Base-by-base conservation (phyloP, 1,140 invertebrate genomes). In the Cherax destructor region DNA sequence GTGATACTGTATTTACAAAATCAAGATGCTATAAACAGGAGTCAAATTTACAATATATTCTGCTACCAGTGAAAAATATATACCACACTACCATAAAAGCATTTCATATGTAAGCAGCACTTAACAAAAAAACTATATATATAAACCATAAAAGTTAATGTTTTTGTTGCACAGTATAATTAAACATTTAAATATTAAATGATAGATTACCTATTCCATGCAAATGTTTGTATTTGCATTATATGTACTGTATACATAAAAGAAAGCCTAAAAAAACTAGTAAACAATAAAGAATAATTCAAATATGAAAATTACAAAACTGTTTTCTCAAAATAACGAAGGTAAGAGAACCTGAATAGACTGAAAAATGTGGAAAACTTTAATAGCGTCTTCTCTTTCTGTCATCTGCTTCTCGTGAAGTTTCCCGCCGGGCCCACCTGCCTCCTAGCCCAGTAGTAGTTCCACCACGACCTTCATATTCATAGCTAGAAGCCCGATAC, bases 401-500 rank as follows among this genome's bases (percentile, higher is more conserved):
- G 41, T 91, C 89, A 72, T 91, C 89, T 49, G 83, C 89, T 86
- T 91, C 89, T 50, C 89, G 50, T 18, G 89, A 91, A 61, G 89
- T 49, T 47, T 91, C 89, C 59, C 89, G 74, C 18, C 89, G 50
- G 47, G 83, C 74, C 89, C 89, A 91, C 30, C 88, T 69, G 21
- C 88, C 83, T 98, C 74, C 69, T 10, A 49, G 49, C 30, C 69
- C 61, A 9, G 89, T 85, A 4, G 76, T 49, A 4, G 74, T 52
- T 13, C 61, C 61, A 9, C 87, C 87, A 30, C 89, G 89, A 78
- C 49, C 50, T 52, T 91, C 89, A 79, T 86, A 91, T 52, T 91
- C 89, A 77, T 91, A 91, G 30, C 83, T 84, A 24, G 83, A 84
- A 50, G 83, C 76, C 16, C 89, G 81, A 72, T 86, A 91, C 76